Evolutionary conservation across 2,888 invertebrate genomes (phyloP).

Genomic region (Eristalis tenax): DNA sequence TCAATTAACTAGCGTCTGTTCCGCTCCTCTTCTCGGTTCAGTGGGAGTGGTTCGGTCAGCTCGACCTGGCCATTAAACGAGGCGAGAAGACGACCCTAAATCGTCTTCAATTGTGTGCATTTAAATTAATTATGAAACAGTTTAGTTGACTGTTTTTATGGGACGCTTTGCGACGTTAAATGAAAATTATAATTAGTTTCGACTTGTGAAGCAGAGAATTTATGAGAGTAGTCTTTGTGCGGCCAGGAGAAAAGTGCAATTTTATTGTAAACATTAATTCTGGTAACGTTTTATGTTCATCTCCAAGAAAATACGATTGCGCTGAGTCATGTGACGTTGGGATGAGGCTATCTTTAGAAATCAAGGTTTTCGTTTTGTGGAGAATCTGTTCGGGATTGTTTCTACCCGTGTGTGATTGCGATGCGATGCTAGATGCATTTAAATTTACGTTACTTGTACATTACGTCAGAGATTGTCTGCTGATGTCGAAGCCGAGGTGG

Average conservation of each 20-base stretch:
- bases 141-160: conserved; percentile 5
- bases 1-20: conserved; percentile 29
- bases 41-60: neutral
- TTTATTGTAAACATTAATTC: neutral
- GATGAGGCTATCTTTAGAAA: neutral
- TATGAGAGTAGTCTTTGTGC: neutral
- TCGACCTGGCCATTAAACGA: conserved; percentile 21
- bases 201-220: neutral
- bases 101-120: conserved; percentile 9
- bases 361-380: neutral
- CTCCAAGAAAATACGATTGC: neutral
- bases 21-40: neutral
- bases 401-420: neutral
- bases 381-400: neutral
- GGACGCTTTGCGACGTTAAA: neutral
- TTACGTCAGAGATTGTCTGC: neutral
- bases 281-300: neutral
- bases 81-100: neutral
- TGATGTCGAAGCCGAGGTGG: neutral
- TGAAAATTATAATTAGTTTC: neutral
- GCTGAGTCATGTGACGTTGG: neutral
- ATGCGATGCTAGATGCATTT: neutral
- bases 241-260: neutral
- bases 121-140: conserved; percentile 43
- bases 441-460: neutral